phyloP scores from a whole-genome alignment of 2,797 vertebrate species.

The Sebastes taczanowskii region DNA sequence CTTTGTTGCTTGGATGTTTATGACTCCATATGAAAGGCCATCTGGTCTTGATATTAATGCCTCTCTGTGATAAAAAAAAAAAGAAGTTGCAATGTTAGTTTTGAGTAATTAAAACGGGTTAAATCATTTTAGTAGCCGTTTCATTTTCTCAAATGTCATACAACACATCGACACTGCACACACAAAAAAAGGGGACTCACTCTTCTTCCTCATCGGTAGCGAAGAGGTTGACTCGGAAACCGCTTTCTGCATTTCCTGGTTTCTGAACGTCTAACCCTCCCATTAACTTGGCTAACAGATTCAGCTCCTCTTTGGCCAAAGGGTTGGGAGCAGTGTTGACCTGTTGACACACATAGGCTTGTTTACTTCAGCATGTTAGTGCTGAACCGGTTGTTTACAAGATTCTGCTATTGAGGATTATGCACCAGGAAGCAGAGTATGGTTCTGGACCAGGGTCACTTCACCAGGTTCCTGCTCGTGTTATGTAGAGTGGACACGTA shows the following conservation, averaged over 20 bases:
- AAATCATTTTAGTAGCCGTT: not conserved
- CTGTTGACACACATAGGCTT: slow-evolving; percentile 71
- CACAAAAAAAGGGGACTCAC: slow-evolving; percentile 75
- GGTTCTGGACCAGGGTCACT: not conserved
- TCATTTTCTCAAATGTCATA: not conserved
- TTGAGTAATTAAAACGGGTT: not conserved
- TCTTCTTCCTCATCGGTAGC: slow-evolving; percentile 96
- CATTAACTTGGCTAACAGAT: slow-evolving; percentile 93
- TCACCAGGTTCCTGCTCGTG: not conserved
- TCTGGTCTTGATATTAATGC: slow-evolving; percentile 90
- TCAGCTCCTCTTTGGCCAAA: slow-evolving; percentile 96
- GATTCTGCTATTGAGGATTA: not conserved
- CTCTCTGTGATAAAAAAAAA: slow-evolving; percentile 82
- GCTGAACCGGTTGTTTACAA: not conserved
- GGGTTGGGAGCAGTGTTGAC: slow-evolving; percentile 90
- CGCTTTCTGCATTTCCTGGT: slow-evolving; percentile 80
- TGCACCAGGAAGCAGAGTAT: not conserved
- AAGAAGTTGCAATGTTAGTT: slow-evolving; percentile 13
- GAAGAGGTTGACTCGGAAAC: slow-evolving; percentile 94
- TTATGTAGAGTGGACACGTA: not conserved
- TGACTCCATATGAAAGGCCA: slow-evolving; percentile 90
- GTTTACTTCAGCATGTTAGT: not conserved
- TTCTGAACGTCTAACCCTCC: slow-evolving; percentile 90
- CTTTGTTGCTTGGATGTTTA: slow-evolving; percentile 95
- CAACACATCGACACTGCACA: not conserved